A percentile compares a stretch with the other conserved stretches of the same genome.
Conservation (phyloP, 2,888 invertebrate species). For the Odontocerum albicorne region DNA sequence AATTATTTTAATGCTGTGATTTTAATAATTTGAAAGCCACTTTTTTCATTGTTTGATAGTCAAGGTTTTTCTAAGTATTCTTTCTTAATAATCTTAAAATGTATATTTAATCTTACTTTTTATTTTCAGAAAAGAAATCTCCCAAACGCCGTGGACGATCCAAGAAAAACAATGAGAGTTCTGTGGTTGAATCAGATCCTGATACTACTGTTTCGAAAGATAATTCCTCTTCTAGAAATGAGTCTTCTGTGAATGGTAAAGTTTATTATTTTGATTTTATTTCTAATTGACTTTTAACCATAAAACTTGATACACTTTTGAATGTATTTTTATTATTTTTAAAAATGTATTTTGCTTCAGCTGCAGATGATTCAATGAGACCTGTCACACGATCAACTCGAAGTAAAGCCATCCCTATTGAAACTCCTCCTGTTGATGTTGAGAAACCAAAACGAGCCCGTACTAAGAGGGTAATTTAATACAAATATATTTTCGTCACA, state of each 20-base stretch:
- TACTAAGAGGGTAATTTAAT: conserved; percentile 15
- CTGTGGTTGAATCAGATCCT: not conserved
- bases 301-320: not conserved
- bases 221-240: no score
- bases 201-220: no score
- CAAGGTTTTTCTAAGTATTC: no score
- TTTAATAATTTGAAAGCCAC: no score
- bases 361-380: not conserved
- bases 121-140: not conserved
- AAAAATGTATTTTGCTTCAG: conserved; percentile 8
- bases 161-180: not conserved
- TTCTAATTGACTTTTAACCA: not conserved
- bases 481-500: no score
- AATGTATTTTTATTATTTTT: no score
- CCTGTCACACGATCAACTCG: not conserved
- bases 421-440: not conserved
- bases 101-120: no score
- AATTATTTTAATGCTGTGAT: no score
- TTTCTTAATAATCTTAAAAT: no score
- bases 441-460: conserved; percentile 16
- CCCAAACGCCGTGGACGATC: not conserved
- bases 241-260: not conserved
- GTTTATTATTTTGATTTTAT: not conserved
- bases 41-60: no score
- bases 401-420: not conserved